Percentiles rank a stretch among this genome's conserved stretches.
These are phyloP conservation scores for Pteromalus puparum DNA, from an alignment of 1,140 invertebrate species.

Conservation along the genomic window DNA sequence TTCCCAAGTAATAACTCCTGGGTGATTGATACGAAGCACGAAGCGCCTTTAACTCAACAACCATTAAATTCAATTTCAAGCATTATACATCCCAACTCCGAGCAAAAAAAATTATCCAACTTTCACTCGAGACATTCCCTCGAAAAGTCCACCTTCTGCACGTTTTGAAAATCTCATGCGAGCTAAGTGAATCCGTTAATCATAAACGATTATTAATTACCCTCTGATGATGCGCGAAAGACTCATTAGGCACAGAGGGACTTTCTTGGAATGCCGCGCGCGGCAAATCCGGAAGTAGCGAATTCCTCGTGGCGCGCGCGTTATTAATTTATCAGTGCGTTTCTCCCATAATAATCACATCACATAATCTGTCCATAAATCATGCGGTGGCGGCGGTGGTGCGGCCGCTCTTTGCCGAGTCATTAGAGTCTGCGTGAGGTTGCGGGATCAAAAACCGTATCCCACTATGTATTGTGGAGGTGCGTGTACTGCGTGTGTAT, in stretches of 20 bases:
- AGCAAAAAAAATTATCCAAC: no score
- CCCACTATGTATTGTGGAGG: no score
- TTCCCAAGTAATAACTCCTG: not conserved
- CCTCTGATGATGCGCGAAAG: not conserved
- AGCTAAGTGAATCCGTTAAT: not conserved
- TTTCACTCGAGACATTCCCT: no score
- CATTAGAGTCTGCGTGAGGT: slow-evolving; percentile 63
- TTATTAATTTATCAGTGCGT: slow-evolving; percentile 68
- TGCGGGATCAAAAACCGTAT: not conserved
- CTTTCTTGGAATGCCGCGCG: not conserved
- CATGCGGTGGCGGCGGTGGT: slow-evolving; percentile 56
- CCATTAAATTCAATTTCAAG: not conserved
- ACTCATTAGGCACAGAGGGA: not conserved
- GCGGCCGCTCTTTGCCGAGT: slow-evolving; percentile 56
- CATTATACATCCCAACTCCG: no score
- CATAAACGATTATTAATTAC: not conserved
- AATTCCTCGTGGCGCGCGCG: slow-evolving; percentile 55
- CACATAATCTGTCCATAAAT: slow-evolving; percentile 69
- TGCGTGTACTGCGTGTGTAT: not conserved
- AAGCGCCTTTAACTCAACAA: not conserved
- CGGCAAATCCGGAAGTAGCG: not conserved
- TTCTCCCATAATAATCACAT: slow-evolving; percentile 66
- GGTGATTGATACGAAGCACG: not conserved
- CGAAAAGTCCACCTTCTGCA: no score
- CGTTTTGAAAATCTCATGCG: not conserved